Conservation (phyloP, 2,113 vertebrate species). For the Anser cygnoides region DNA sequence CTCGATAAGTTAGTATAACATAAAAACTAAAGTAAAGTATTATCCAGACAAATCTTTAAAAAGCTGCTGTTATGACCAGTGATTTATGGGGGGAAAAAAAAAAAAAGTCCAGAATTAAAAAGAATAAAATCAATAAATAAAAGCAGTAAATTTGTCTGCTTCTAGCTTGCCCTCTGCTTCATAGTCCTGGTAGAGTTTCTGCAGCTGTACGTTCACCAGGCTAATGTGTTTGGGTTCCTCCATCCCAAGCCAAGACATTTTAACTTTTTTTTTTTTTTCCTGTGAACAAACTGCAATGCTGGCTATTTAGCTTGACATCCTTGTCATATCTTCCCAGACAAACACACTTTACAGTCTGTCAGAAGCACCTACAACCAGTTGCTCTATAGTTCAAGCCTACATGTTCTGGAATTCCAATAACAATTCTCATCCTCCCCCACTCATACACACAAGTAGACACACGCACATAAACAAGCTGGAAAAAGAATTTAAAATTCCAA, state of each 20-base stretch:
- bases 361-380: not conserved
- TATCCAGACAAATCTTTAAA: not conserved
- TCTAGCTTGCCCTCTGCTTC: not conserved
- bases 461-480: not conserved
- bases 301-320: not conserved
- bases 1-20: not conserved
- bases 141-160: not conserved
- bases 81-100: not conserved
- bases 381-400: not conserved
- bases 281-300: not conserved
- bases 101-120: not conserved
- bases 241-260: not conserved
- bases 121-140: not conserved
- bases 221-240: not conserved
- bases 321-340: not conserved
- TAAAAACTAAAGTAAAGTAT: not conserved
- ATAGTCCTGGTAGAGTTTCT: not conserved
- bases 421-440: not conserved
- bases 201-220: not conserved
- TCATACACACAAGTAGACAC: not conserved
- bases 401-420: not conserved
- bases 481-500: not conserved
- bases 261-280: not conserved
- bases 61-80: not conserved
- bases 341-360: not conserved